A percentile compares a stretch with the other conserved stretches of the same genome.
These are phyloP conservation scores for Lordiphosa collinella DNA, from an alignment of 1,140 invertebrate species.

Conservation along the genomic window DNA sequence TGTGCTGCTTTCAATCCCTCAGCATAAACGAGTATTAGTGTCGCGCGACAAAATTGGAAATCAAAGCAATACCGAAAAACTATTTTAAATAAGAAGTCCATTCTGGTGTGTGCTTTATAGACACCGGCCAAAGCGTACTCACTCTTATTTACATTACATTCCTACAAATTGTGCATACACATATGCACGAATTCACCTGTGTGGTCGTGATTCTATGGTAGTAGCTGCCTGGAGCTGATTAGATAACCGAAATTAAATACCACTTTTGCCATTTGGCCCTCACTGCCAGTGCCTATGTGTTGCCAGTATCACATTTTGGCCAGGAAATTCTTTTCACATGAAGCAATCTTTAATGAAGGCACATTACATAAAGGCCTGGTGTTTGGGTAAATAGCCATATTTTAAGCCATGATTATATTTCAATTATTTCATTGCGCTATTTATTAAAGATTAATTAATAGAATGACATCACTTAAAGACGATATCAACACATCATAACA, in stretches of 20 bases:
- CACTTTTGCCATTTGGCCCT: slow-evolving; percentile 43
- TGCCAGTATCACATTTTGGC: slow-evolving; percentile 40
- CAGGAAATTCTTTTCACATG: slow-evolving; percentile 62
- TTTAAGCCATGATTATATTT: slow-evolving; percentile 41
- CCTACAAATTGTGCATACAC: not conserved
- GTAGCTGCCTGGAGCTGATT: slow-evolving; percentile 37
- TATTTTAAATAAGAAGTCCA: slow-evolving; percentile 11
- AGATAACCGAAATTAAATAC: slow-evolving; percentile 57
- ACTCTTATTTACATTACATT: slow-evolving; percentile 1
- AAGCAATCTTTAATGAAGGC: slow-evolving; percentile 54
- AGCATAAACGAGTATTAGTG: not conserved
- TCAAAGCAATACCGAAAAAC: slow-evolving; percentile 15
- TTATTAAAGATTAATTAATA: slow-evolving; percentile 19
- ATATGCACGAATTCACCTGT: slow-evolving; percentile 5
- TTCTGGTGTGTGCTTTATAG: not conserved
- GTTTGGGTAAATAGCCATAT: slow-evolving; percentile 28
- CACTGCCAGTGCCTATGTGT: slow-evolving; percentile 32
- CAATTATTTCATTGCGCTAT: slow-evolving; percentile 2
- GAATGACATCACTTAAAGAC: slow-evolving; percentile 53
- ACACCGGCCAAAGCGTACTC: too few relatives aligned
- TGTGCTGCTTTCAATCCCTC: not conserved
- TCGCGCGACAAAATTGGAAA: not conserved
- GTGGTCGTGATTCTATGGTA: slow-evolving; percentile 17
- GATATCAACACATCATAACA: slow-evolving; percentile 13
- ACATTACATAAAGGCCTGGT: slow-evolving; percentile 51